These are phyloP conservation scores for Crocuta crocuta DNA, from an alignment of 2,113 vertebrate species.

Conservation along the genomic window DNA sequence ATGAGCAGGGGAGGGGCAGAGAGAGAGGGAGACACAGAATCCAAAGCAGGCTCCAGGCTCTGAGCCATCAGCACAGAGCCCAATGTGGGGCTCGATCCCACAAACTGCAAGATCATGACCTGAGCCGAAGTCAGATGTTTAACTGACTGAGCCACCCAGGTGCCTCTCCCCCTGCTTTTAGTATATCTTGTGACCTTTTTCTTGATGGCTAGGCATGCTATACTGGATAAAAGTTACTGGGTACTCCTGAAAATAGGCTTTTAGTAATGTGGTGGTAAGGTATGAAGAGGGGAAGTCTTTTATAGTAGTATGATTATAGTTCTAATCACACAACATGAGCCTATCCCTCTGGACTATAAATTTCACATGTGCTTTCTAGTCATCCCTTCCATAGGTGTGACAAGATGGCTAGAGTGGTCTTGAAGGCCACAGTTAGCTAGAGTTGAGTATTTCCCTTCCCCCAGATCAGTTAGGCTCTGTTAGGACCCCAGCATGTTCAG, in stretches of 20 bases:
- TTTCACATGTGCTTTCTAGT: background rate
- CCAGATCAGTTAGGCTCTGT: background rate
- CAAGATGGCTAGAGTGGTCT: background rate
- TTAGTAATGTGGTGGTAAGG: background rate
- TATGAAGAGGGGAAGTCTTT: background rate
- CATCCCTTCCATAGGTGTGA: background rate
- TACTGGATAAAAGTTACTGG: background rate
- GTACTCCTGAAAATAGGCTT: background rate
- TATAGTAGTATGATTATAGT: background rate
- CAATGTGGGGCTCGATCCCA: no score
- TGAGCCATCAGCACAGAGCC: no score
- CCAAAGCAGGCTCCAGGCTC: no score
- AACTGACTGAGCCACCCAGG: no score
- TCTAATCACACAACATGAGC: background rate
- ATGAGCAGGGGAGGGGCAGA: no score
- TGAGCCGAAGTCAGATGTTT: no score
- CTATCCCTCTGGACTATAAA: background rate
- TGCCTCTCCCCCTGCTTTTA: background rate
- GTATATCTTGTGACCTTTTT: background rate
- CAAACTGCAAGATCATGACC: no score
- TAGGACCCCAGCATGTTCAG: background rate
- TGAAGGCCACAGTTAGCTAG: background rate
- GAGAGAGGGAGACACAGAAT: no score
- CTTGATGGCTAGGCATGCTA: background rate
- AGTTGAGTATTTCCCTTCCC: background rate